Percentiles rank a stretch among this genome's conserved stretches.
These are phyloP conservation scores for Sapajus apella DNA, from an alignment of 2,113 vertebrate species.

Conservation along the genomic window DNA sequence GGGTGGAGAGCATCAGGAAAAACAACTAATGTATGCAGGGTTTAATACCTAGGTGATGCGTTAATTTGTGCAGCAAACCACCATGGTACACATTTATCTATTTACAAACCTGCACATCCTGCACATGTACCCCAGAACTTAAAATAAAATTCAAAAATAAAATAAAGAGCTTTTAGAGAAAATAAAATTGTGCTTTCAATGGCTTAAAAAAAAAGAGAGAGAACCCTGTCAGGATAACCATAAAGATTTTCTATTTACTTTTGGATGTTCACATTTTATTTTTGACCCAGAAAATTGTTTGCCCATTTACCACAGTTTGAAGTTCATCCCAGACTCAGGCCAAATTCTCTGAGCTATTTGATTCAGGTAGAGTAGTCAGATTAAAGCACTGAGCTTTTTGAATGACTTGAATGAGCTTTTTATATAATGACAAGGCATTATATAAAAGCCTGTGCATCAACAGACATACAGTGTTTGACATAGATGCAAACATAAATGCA, in stretches of 20 bases:
- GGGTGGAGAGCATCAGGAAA: too few species aligned
- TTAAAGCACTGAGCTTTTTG: background rate
- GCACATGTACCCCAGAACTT: too few species aligned
- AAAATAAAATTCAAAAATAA: too few species aligned
- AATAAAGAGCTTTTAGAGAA: too few species aligned
- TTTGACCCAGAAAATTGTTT: background rate
- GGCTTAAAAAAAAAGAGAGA: too few species aligned
- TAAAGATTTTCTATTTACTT: background rate
- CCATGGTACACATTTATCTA: too few species aligned
- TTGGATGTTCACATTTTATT: background rate
- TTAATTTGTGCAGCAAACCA: too few species aligned
- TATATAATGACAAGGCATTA: background rate
- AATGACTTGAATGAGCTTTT: background rate
- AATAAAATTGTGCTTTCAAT: too few species aligned
- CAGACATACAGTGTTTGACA: background rate
- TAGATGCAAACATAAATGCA: background rate
- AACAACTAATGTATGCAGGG: too few species aligned
- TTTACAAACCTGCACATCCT: too few species aligned
- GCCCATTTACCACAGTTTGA: background rate
- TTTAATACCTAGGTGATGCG: too few species aligned
- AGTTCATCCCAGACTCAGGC: background rate
- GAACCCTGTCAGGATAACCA: background rate
- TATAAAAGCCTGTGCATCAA: background rate
- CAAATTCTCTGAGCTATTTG: background rate
- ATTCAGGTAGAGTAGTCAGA: background rate